Base-by-base conservation (phyloP, 2,113 vertebrate species). In the Ptyas mucosa region DNA sequence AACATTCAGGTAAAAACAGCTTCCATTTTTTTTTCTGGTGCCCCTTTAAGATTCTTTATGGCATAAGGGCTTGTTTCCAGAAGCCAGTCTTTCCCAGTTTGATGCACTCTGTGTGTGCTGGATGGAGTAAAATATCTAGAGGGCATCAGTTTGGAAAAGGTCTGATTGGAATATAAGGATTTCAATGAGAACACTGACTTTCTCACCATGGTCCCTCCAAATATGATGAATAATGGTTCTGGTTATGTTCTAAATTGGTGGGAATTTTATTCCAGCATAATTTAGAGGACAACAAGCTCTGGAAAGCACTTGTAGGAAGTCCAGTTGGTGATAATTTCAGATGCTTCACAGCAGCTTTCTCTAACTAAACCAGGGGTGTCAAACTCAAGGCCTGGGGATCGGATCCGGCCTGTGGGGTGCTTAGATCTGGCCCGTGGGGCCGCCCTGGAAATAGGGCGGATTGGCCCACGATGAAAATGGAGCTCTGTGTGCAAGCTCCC, bases 1-100 rank as follows among this genome's bases (percentile, higher is more conserved):
- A 95, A 89, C 75, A 95, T 96, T 87, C 96, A 95, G 96, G 96
- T 96, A 92, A 91, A 88, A 20, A 23, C 26, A 51, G 3, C 54
- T 18, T 23, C 26, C 5, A 5, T 5, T 57, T 8, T 5, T 1
- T 46, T 54, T 18, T 2, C 21, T 21, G n/a, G 23, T 29, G 58
- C 8, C 51, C 39, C 52, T 23, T n/a, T n/a, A 69, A 69, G 81
- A 18, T 39, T 43, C n/a, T 89, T 52, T 9, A n/a, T 43, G 54
- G n/a, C 21, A 29, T 12, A 34, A 58, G 43, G 34, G 6, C 8
- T 89, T 24, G 24, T 26, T 23, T 29, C 34, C 86, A 18, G 39
- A 53, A 39, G 39, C 34, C 1, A 8, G 61, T 52, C 75, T 81
- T 81, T 81, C 34, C 75, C 18, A 43, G 3, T 43, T 39, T 81